Evolutionary conservation across 2,888 invertebrate species (phyloP).

Genomic region (Neoitamus cyanurus): DNA sequence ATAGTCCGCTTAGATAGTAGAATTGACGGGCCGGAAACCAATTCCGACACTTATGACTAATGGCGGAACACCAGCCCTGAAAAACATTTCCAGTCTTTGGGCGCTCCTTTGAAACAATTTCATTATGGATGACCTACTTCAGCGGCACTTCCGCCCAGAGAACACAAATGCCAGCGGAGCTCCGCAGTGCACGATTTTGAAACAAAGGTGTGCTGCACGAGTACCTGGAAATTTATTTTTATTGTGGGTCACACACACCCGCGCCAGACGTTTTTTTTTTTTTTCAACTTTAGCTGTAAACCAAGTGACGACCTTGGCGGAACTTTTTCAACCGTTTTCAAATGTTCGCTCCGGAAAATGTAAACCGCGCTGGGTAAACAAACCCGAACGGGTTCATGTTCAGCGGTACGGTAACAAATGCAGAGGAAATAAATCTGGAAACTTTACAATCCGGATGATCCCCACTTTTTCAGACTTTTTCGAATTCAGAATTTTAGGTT

Average conservation of each 20-base stretch:
- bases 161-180: not conserved
- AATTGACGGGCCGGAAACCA: not conserved
- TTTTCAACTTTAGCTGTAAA: not conserved
- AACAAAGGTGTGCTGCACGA: not conserved
- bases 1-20: not conserved
- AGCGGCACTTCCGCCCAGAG: not conserved
- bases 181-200: not conserved
- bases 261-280: no score
- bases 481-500: no score
- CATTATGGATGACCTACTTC: conserved; percentile 8
- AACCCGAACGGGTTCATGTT: not conserved
- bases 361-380: not conserved
- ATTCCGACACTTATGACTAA: conserved; percentile 13
- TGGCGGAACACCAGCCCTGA: not conserved
- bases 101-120: conserved; percentile 12
- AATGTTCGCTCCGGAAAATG: not conserved
- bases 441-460: no score
- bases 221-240: not conserved
- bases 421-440: no score
- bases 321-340: not conserved
- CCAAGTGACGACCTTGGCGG: not conserved
- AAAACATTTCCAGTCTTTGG: conserved; percentile 10
- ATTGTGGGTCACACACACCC: not conserved
- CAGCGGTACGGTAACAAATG: no score
- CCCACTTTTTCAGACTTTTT: no score